Conservation (phyloP, 2,113 vertebrate species). For the Hassar affinis region DNA sequence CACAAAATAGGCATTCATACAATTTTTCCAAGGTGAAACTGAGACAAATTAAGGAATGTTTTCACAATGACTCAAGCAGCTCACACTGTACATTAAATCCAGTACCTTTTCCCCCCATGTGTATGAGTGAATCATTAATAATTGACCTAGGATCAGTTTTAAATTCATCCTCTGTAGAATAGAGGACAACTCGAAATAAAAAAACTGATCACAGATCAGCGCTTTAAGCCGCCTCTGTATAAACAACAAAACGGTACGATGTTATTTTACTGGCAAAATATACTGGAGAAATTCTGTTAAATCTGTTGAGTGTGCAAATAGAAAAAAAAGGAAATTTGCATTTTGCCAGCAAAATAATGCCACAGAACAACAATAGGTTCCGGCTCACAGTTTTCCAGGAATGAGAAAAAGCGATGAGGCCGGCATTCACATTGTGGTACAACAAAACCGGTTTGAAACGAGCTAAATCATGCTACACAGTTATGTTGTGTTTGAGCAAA, state of each 20-base stretch:
- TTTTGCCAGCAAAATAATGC: not conserved
- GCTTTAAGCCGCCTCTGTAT: not conserved
- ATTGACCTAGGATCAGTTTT: slow-evolving; percentile 29
- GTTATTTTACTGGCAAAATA: not conserved
- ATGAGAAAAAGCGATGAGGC: not conserved
- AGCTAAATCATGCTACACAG: not conserved
- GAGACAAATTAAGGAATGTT: slow-evolving; percentile 44
- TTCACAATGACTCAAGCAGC: slow-evolving; percentile 37
- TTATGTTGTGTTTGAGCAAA: not conserved
- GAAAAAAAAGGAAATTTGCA: not conserved
- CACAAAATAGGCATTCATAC: not conserved
- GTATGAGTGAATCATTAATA: not conserved
- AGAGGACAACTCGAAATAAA: slow-evolving; percentile 2
- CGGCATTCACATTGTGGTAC: not conserved
- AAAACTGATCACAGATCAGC: slow-evolving; percentile 30
- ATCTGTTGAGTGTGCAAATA: not conserved
- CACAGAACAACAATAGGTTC: not conserved
- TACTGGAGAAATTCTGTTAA: not conserved
- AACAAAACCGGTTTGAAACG: not conserved
- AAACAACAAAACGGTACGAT: not conserved
- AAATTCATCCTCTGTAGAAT: slow-evolving; percentile 22
- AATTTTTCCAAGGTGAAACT: not conserved
- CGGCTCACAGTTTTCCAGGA: not conserved
- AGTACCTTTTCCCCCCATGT: not conserved
- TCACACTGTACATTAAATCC: slow-evolving; percentile 36